These are phyloP conservation scores for Pollenia griseotomentosa DNA, from an alignment of 2,888 invertebrate species.

Conservation along the genomic window DNA sequence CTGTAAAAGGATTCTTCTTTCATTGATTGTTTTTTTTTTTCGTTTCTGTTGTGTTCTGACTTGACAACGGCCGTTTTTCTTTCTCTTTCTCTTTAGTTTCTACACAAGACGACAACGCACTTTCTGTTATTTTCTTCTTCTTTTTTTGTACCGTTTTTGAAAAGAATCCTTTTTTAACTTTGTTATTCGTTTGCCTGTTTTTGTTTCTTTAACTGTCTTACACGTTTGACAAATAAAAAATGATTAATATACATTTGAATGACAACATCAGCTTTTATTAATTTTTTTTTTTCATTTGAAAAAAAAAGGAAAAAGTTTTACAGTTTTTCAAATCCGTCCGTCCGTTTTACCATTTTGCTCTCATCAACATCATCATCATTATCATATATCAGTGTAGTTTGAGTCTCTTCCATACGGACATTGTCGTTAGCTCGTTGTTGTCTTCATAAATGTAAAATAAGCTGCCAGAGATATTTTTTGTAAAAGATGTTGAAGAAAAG, in stretches of 20 bases:
- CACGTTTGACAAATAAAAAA: conserved; percentile 71
- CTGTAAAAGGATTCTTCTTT: conserved; percentile 41
- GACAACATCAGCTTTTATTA: conserved; percentile 73
- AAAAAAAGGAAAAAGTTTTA: conserved; percentile 1
- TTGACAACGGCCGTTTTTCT: conserved; percentile 29
- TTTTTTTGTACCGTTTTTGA: conserved; percentile 4
- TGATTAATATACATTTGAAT: conserved; percentile 73
- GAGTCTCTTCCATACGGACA: conserved; percentile 42
- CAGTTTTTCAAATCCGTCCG: conserved; percentile 19
- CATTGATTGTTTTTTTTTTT: conserved; percentile 41
- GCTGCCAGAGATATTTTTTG: conserved; percentile 23
- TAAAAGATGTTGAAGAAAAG: conserved; percentile 35
- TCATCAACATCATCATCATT: neutral
- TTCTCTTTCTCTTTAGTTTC: neutral
- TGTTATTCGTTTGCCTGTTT: conserved; percentile 13
- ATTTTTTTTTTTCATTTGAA: conserved; percentile 41
- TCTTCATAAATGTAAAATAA: conserved; percentile 58
- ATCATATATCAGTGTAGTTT: conserved; percentile 13
- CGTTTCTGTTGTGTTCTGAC: neutral
- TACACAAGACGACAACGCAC: conserved; percentile 8
- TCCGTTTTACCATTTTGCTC: conserved; percentile 7
- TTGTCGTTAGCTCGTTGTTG: neutral
- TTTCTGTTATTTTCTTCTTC: neutral
- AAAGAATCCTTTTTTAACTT: conserved; percentile 51
- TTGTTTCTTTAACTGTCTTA: conserved; percentile 48